These are phyloP conservation scores for Hydrolagus colliei DNA, from an alignment of 2,797 vertebrate species.

Conservation along the genomic window DNA sequence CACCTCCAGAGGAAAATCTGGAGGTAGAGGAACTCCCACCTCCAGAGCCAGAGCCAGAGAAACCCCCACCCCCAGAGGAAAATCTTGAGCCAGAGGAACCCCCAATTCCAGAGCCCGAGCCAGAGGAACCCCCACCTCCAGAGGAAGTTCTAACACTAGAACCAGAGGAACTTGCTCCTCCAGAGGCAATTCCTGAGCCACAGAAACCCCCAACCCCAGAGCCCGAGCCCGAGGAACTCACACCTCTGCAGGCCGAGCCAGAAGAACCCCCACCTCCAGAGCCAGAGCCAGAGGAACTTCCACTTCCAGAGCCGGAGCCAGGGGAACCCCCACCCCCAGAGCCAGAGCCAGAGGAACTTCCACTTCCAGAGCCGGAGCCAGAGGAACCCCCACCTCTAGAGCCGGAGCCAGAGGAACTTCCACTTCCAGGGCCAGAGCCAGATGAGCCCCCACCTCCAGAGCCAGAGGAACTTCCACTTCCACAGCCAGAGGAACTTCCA, in stretches of 20 bases:
- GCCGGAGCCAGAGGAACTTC: neutral
- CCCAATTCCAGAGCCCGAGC: neutral
- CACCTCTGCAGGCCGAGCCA: no score
- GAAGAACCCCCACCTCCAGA: neutral
- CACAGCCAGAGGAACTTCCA: no score
- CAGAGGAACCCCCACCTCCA: neutral
- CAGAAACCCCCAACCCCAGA: neutral
- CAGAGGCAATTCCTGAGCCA: no score
- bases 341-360: no score
- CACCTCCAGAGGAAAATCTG: neutral
- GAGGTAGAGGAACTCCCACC: no score
- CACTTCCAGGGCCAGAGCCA: neutral
- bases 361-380: neutral
- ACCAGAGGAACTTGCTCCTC: no score
- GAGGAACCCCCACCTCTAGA: neutral
- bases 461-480: neutral
- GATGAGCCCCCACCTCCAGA: neutral
- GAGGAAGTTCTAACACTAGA: no score
- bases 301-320: neutral
- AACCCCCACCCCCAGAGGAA: no score
- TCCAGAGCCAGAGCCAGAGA: no score
- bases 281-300: no score
- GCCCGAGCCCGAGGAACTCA: neutral
- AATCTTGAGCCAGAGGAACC: neutral
- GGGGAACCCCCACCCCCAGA: neutral